A percentile compares a stretch with the other conserved stretches of the same genome.
phyloP scores from a whole-genome alignment of 2,888 invertebrate genomes.

The Erebia palarica region DNA sequence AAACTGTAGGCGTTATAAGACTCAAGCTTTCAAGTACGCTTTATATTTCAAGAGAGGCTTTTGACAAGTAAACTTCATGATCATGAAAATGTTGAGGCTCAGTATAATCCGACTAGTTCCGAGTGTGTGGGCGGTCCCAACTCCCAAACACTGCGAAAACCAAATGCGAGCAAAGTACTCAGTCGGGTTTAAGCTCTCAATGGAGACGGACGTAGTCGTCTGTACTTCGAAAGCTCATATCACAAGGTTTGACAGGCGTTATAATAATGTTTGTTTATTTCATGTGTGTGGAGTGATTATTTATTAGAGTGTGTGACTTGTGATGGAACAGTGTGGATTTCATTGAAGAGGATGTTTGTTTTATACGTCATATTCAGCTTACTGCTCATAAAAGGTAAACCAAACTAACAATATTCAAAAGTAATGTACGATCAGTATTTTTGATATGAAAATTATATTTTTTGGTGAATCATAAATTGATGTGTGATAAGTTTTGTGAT shows the following conservation, averaged over 20 bases:
- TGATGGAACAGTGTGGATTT: slow-evolving; percentile 64
- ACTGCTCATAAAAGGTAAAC: slow-evolving; percentile 70
- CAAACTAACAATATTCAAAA: not conserved
- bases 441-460: too few relatives aligned
- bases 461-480: too few relatives aligned
- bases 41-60: not conserved
- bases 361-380: slow-evolving; percentile 66
- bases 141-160: slow-evolving; percentile 48
- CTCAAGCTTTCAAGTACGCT: slow-evolving; percentile 4
- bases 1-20: slow-evolving; percentile 6
- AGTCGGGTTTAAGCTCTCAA: slow-evolving; percentile 60
- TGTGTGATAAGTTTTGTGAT: too few relatives aligned
- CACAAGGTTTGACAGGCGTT: slow-evolving; percentile 24
- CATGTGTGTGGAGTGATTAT: slow-evolving; percentile 45
- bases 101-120: slow-evolving; percentile 62
- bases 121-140: slow-evolving; percentile 57
- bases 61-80: slow-evolving; percentile 40
- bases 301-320: slow-evolving; percentile 60
- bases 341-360: slow-evolving; percentile 73
- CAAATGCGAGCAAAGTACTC: slow-evolving; percentile 44
- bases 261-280: slow-evolving; percentile 40
- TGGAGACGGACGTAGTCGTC: slow-evolving; percentile 51
- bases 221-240: slow-evolving; percentile 9
- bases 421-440: not conserved
- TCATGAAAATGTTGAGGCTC: slow-evolving; percentile 68